phyloP scores from a whole-genome alignment of 2,888 invertebrate species.

The Archips crataeganus region DNA sequence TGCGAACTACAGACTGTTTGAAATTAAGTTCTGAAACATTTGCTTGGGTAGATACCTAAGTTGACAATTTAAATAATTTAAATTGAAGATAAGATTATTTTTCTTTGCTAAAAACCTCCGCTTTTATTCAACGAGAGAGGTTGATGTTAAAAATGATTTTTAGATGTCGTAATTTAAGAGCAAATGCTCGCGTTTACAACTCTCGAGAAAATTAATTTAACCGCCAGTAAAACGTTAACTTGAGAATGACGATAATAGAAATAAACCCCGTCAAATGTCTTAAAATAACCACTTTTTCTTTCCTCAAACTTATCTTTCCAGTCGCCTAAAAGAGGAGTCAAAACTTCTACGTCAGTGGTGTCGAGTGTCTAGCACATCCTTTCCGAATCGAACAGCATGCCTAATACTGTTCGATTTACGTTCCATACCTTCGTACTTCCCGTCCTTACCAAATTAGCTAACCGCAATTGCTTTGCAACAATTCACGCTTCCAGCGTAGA shows the following conservation, averaged over 20 bases:
- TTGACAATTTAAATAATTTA: neutral
- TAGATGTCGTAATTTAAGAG: too few relatives aligned
- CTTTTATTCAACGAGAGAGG: neutral
- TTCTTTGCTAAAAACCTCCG: neutral
- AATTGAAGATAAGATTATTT: neutral
- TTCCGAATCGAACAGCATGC: slow-evolving; percentile 67
- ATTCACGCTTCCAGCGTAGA: slow-evolving; percentile 74
- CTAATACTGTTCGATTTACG: slow-evolving; percentile 60
- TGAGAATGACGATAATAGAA: too few relatives aligned
- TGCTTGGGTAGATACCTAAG: slow-evolving; percentile 15
- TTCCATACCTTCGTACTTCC: slow-evolving; percentile 70
- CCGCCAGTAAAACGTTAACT: too few relatives aligned
- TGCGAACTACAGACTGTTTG: neutral
- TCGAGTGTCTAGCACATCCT: slow-evolving; percentile 75
- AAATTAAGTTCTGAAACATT: slow-evolving; percentile 12
- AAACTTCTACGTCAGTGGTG: slow-evolving; percentile 77
- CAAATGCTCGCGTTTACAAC: too few relatives aligned
- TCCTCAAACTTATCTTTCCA: neutral
- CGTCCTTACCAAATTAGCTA: slow-evolving; percentile 63
- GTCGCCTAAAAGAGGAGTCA: slow-evolving; percentile 70
- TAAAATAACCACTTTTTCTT: neutral
- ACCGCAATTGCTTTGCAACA: slow-evolving; percentile 49
- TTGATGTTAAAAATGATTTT: too few relatives aligned
- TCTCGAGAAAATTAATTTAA: too few relatives aligned
- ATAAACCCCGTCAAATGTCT: too few relatives aligned